These are phyloP conservation scores for Heliconius congener DNA, from an alignment of 1,140 invertebrate species.

Conservation along the genomic window DNA sequence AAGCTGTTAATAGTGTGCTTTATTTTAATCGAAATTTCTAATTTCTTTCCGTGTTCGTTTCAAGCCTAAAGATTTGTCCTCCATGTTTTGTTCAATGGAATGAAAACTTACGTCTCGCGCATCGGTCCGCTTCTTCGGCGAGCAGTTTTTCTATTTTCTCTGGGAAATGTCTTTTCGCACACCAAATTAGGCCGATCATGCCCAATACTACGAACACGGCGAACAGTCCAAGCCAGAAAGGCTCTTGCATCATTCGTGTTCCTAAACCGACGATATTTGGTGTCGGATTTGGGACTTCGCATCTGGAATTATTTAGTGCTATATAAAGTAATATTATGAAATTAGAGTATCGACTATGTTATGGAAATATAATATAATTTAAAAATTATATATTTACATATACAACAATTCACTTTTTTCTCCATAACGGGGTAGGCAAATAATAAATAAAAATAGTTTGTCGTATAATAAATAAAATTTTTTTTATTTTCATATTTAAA, in stretches of 20 bases:
- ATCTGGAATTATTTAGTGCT: slow-evolving; percentile 46
- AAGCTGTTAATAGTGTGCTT: slow-evolving; percentile 52
- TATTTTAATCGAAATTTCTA: slow-evolving; percentile 28
- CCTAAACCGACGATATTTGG: slow-evolving; percentile 82
- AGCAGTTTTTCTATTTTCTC: slow-evolving; percentile 91
- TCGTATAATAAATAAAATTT: too few relatives aligned
- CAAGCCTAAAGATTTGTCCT: slow-evolving; percentile 65
- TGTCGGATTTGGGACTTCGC: slow-evolving; percentile 70
- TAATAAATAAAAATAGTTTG: too few relatives aligned
- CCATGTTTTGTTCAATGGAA: slow-evolving; percentile 35
- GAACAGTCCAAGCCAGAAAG: slow-evolving; percentile 91
- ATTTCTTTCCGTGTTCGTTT: slow-evolving; percentile 49
- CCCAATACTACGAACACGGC: slow-evolving; percentile 88
- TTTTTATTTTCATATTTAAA: too few relatives aligned
- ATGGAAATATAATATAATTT: too few relatives aligned
- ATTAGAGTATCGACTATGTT: too few relatives aligned
- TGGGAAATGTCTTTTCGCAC: slow-evolving; percentile 90
- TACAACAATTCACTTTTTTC: too few relatives aligned
- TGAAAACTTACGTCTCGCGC: slow-evolving; percentile 80
- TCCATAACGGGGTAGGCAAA: too few relatives aligned
- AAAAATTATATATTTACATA: too few relatives aligned
- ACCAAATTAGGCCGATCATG: slow-evolving; percentile 89
- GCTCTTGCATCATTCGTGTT: slow-evolving; percentile 90
- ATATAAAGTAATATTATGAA: too few relatives aligned
- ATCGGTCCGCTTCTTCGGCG: slow-evolving; percentile 88